These are phyloP conservation scores for Aethina tumida DNA, from an alignment of 1,140 invertebrate species.

Conservation along the genomic window DNA sequence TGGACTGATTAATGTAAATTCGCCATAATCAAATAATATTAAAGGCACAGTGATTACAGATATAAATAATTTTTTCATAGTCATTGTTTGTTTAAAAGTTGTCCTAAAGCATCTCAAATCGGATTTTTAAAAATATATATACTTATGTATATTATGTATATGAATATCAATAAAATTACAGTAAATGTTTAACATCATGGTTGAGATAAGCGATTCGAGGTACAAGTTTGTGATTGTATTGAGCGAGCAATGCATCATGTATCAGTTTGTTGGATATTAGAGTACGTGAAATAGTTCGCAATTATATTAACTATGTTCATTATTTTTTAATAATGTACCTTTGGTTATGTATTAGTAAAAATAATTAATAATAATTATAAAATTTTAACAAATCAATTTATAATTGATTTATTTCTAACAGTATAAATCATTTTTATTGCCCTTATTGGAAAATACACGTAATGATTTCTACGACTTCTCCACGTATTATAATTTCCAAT, in stretches of 20 bases:
- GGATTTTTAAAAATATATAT: slow-evolving; percentile 12
- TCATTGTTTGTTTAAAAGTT: slow-evolving; percentile 14
- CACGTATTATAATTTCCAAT: too few relatives aligned
- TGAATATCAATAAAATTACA: slow-evolving; percentile 17
- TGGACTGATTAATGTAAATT: slow-evolving; percentile 15
- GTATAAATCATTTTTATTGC: too few relatives aligned
- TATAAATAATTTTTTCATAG: slow-evolving; percentile 15
- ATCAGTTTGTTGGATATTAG: too few relatives aligned
- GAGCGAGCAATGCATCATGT: slow-evolving; percentile 23
- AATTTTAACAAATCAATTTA: too few relatives aligned
- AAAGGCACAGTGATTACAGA: slow-evolving; percentile 24
- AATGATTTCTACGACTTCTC: too few relatives aligned
- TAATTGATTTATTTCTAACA: too few relatives aligned
- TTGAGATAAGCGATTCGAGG: slow-evolving; percentile 15
- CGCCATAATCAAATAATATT: slow-evolving; percentile 14
- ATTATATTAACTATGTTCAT: too few relatives aligned
- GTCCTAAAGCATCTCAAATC: slow-evolving; percentile 16
- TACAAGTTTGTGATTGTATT: slow-evolving; percentile 22
- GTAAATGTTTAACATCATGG: slow-evolving; percentile 32
- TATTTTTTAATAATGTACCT: too few relatives aligned
- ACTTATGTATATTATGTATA: slow-evolving; percentile 8
- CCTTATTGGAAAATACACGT: too few relatives aligned
- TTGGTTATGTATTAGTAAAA: slow-evolving; percentile 20
- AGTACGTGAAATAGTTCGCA: too few relatives aligned
- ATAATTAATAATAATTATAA: slow-evolving; percentile 16